Conservation (phyloP, 2,113 vertebrate genomes). For the Rhinolophus ferrumequinum region DNA sequence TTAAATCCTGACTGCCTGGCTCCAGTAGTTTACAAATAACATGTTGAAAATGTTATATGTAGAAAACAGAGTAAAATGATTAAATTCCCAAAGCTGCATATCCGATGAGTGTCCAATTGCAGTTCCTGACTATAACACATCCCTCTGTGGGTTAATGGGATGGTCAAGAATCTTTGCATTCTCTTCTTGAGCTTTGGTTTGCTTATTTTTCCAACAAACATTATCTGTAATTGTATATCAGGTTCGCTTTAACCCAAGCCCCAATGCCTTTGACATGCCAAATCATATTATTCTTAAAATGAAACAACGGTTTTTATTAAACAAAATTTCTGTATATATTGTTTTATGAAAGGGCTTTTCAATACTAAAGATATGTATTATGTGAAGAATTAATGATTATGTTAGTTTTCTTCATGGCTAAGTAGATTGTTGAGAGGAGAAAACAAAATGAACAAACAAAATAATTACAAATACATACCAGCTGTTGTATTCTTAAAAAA, state of each 20-base stretch:
- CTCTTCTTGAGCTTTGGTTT: not conserved
- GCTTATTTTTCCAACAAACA: not conserved
- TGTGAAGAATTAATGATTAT: not conserved
- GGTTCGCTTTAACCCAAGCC: not conserved
- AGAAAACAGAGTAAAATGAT: not conserved
- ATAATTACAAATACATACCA: not conserved
- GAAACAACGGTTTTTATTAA: not conserved
- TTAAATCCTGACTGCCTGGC: not conserved
- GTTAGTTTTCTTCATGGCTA: not conserved
- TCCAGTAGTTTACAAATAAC: not conserved
- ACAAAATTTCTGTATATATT: not conserved
- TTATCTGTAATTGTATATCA: not conserved
- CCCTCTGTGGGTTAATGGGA: not conserved
- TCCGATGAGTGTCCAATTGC: too few relatives aligned
- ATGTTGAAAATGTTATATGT: not conserved
- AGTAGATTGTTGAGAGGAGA: not conserved
- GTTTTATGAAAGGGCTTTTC: constrained; percentile 3
- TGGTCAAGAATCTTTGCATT: not conserved
- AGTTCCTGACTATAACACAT: not conserved
- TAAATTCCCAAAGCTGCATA: not conserved
- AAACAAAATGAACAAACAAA: not conserved
- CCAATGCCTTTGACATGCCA: not conserved
- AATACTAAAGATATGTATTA: not conserved
- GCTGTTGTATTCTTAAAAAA: not conserved
- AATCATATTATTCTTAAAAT: not conserved